phyloP scores from a whole-genome alignment of 2,888 invertebrate genomes.

The Mesoligia furuncula region DNA sequence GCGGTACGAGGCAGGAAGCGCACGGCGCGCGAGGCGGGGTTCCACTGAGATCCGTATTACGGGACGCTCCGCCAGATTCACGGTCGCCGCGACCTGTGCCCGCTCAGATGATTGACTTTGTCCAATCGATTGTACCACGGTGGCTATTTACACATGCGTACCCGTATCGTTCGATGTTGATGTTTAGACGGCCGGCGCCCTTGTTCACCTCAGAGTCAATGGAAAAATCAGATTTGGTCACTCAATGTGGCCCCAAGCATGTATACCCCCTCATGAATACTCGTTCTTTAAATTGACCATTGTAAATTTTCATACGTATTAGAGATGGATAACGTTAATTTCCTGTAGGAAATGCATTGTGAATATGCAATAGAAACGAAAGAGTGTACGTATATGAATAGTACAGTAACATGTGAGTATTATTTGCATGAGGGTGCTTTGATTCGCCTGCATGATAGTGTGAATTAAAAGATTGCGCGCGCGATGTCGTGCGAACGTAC shows the following conservation, averaged over 20 bases:
- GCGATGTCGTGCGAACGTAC: constrained; percentile 67
- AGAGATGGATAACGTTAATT: constrained; percentile 51
- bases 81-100: constrained; percentile 87
- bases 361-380: constrained; percentile 50
- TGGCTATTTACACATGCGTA: constrained; percentile 81
- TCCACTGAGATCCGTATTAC: constrained; percentile 79
- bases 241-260: constrained; percentile 46
- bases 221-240: constrained; percentile 73
- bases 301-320: constrained; percentile 45
- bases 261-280: constrained; percentile 31
- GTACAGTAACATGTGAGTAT: constrained; percentile 49
- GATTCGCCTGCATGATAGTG: constrained; percentile 72
- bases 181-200: constrained; percentile 77
- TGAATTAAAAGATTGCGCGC: constrained; percentile 81
- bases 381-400: constrained; percentile 55
- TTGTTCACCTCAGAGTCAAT: constrained; percentile 74
- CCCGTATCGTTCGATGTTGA: constrained; percentile 75
- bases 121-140: constrained; percentile 86
- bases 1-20: constrained; percentile 79
- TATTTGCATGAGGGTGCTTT: constrained; percentile 71
- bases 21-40: constrained; percentile 82
- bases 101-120: constrained; percentile 87
- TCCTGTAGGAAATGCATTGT: constrained; percentile 50
- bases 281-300: constrained; percentile 43
- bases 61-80: constrained; percentile 83